Evolutionary conservation across 2,888 invertebrate species (phyloP).

Genomic region (Phalera bucephala): DNA sequence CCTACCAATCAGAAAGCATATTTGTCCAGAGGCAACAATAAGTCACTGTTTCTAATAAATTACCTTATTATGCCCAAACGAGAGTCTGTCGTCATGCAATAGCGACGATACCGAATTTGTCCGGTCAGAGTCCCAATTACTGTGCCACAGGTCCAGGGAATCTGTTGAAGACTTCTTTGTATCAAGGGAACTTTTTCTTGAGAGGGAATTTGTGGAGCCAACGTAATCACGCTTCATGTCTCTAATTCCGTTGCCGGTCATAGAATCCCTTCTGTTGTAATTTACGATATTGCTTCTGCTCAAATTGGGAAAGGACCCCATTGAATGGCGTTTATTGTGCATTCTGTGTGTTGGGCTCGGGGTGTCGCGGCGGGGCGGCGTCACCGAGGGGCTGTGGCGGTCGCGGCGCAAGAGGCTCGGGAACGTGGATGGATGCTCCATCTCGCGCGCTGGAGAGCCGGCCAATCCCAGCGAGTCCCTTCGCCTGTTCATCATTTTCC

Average conservation of each 20-base stretch:
- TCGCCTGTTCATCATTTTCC: conserved; percentile 67
- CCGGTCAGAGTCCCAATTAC: conserved; percentile 87
- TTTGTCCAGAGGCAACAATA: conserved; percentile 16
- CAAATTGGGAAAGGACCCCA: conserved; percentile 73
- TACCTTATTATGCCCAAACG: conserved; percentile 68
- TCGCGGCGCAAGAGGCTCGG: conserved; percentile 86
- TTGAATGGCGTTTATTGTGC: conserved; percentile 65
- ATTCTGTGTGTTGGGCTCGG: conserved; percentile 69
- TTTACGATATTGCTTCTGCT: conserved; percentile 65
- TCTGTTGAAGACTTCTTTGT: conserved; percentile 85
- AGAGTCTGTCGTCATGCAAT: conserved; percentile 81
- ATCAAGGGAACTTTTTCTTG: conserved; percentile 78
- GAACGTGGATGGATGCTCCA: conserved; percentile 88
- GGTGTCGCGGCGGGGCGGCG: conserved; percentile 76
- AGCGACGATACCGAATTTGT: conserved; percentile 84
- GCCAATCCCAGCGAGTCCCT: conserved; percentile 84
- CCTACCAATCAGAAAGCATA: conserved; percentile 4
- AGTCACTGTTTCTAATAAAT: conserved; percentile 36
- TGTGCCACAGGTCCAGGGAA: conserved; percentile 87
- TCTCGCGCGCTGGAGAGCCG: conserved; percentile 81
- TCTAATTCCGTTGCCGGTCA: conserved; percentile 60
- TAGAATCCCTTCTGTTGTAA: conserved; percentile 71
- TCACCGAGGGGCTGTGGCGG: conserved; percentile 73
- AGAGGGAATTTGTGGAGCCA: conserved; percentile 65
- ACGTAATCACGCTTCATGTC: conserved; percentile 82